These are phyloP conservation scores for Melinaea menophilus DNA, from an alignment of 2,888 invertebrate genomes.

Conservation along the genomic window DNA sequence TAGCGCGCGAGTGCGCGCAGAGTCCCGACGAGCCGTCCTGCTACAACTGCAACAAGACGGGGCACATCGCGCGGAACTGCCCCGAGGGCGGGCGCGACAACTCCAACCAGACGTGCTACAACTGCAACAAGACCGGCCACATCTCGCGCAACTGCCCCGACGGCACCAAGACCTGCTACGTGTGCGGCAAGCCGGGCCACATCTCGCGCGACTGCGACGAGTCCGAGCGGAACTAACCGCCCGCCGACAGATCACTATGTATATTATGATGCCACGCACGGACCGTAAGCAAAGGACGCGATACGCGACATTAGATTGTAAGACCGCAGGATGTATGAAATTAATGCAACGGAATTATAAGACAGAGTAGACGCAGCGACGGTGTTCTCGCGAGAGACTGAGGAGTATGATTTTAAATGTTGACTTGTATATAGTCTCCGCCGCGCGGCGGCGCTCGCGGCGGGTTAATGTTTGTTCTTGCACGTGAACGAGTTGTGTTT, in stretches of 20 bases:
- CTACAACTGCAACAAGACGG: constrained; percentile 96
- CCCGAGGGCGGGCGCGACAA: constrained; percentile 84
- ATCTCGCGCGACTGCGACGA: constrained; percentile 94
- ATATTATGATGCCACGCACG: constrained; percentile 75
- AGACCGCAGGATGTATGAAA: constrained; percentile 66
- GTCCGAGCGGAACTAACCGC: constrained; percentile 81
- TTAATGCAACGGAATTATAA: constrained; percentile 68
- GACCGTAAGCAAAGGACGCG: constrained; percentile 77
- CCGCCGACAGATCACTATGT: constrained; percentile 59
- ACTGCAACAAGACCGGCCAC: constrained; percentile 96
- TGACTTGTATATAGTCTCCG: constrained; percentile 72
- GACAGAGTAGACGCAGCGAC: constrained; percentile 62
- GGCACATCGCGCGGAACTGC: constrained; percentile 93
- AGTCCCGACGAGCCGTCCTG: constrained; percentile 89
- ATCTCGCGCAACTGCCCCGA: constrained; percentile 92
- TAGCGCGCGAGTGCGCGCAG: constrained; percentile 95
- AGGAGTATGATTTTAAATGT: constrained; percentile 68
- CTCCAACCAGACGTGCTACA: constrained; percentile 91
- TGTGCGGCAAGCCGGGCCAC: constrained; percentile 94
- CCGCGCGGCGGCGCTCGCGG: constrained; percentile 45
- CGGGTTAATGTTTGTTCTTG: constrained; percentile 75
- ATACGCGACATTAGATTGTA: constrained; percentile 62
- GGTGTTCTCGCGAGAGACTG: constrained; percentile 53
- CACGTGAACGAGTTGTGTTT: constrained; percentile 76
- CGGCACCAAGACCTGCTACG: constrained; percentile 93